Evolutionary conservation across 2,113 vertebrate species (phyloP).

Genomic region (Chrysemys picta): DNA sequence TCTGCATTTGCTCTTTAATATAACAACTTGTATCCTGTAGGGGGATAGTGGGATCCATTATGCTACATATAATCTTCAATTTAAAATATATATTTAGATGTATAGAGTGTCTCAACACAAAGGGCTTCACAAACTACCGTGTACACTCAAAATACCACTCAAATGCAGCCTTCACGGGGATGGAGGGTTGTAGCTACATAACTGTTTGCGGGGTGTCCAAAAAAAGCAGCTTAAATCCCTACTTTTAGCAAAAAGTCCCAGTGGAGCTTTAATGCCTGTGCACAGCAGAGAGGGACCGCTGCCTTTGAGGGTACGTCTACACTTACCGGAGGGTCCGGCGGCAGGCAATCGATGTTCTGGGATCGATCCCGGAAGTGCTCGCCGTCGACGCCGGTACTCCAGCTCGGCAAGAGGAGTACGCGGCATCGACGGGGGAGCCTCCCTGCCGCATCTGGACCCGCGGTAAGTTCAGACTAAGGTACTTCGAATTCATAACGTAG

Average conservation of each 20-base stretch:
- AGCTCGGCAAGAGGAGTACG: too few species aligned
- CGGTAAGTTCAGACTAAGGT: too few species aligned
- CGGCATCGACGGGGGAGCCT: too few species aligned
- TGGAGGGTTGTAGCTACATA: background rate
- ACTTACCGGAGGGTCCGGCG: too few species aligned
- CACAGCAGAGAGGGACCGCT: background rate
- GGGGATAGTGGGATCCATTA: background rate
- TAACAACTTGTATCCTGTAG: background rate
- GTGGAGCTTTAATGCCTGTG: background rate
- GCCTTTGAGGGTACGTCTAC: background rate
- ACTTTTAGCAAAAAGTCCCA: background rate
- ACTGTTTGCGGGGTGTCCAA: constrained; percentile 10
- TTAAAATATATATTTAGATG: background rate
- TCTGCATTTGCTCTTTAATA: background rate
- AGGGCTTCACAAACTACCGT: background rate
- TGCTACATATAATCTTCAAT: background rate
- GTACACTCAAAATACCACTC: background rate
- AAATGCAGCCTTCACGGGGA: background rate
- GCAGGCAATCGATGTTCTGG: too few species aligned
- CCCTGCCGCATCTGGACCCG: too few species aligned
- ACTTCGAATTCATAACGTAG: too few species aligned
- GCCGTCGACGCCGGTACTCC: too few species aligned
- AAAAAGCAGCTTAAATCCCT: background rate
- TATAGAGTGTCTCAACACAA: background rate
- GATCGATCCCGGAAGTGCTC: too few species aligned